Base-by-base conservation (phyloP, 2,888 invertebrate species). In the Sesia apiformis region DNA sequence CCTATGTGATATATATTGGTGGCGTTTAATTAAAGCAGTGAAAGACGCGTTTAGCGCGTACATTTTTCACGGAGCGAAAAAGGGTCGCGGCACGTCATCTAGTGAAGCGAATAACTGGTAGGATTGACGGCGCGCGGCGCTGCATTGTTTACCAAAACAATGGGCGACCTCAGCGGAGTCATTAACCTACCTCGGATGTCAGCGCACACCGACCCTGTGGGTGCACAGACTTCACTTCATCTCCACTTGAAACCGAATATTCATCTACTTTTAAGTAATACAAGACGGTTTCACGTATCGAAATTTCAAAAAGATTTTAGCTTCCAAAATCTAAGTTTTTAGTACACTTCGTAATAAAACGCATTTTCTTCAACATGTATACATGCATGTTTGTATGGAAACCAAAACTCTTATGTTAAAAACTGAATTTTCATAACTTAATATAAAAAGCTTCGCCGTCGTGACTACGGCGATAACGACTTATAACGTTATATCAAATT, bases 111-210 rank as follows among this genome's bases (percentile, higher is more conserved):
- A 77, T 80, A 78, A 78, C 80, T 78, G 73, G 73, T 69, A 80
- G 81, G 81, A 84, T 81, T 80, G 84, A 79, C 78, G 82, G 73
- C 69, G 66, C 69, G 70, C 74, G 74, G 69, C 74, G 73, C 63
- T 70, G 84, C 80, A 89, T 89, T 89, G 89, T 89, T 87, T 84
- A 80, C 78, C 73, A 80, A 81, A 85, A 89, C 89, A 89, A 89
- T 88, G 75, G 87, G 38, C 79, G 81, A 84, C 87, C 88, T 85
- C 81, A 70, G 77, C 71, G 79, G 77, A 84, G 87, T 88, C 88
- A 86, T 88, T 89, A 88, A 87, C 88, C 87, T 72, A 82, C 82
- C 81, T 81, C 80, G 67, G 81, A 76, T 77, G 79, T 78, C 76
- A 72, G 69, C 70, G 62, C 58, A 63, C 55, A 62, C 51, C 63